These are phyloP conservation scores for Dysmachus trigonus DNA, from an alignment of 2,888 invertebrate species.

Conservation along the genomic window DNA sequence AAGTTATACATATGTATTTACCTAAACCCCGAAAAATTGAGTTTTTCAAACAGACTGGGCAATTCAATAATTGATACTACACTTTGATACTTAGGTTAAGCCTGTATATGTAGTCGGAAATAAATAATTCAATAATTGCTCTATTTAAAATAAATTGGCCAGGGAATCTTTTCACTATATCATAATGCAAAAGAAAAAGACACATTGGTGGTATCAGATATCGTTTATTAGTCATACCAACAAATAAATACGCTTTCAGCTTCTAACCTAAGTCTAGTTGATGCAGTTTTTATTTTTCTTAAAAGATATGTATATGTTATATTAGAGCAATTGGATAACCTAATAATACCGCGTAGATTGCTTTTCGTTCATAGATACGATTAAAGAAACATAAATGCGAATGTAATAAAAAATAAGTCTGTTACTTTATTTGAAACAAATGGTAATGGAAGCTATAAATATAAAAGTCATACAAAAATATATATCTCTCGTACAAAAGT, in stretches of 20 bases:
- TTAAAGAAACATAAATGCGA: neutral
- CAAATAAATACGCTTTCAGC: neutral
- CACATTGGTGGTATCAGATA: neutral
- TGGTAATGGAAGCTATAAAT: neutral
- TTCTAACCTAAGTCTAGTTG: neutral
- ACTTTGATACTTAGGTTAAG: too few relatives aligned
- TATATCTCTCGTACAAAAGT: slow-evolving; percentile 4
- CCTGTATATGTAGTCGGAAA: too few relatives aligned
- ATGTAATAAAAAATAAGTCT: neutral
- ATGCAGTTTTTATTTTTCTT: neutral
- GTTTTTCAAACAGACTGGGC: neutral
- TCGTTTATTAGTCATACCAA: neutral
- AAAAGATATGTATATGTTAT: neutral
- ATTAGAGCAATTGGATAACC: neutral
- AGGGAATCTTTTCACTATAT: neutral
- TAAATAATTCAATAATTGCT: neutral
- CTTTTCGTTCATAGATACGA: neutral
- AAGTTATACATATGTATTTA: too few relatives aligned
- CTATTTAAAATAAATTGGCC: neutral
- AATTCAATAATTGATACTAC: neutral
- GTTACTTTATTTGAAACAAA: slow-evolving; percentile 14
- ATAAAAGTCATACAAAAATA: slow-evolving; percentile 25
- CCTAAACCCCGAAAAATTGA: too few relatives aligned
- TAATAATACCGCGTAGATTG: neutral
- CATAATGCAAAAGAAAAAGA: neutral